These are phyloP conservation scores for Phytoseiulus persimilis DNA, from an alignment of 2,888 invertebrate species.

Conservation along the genomic window DNA sequence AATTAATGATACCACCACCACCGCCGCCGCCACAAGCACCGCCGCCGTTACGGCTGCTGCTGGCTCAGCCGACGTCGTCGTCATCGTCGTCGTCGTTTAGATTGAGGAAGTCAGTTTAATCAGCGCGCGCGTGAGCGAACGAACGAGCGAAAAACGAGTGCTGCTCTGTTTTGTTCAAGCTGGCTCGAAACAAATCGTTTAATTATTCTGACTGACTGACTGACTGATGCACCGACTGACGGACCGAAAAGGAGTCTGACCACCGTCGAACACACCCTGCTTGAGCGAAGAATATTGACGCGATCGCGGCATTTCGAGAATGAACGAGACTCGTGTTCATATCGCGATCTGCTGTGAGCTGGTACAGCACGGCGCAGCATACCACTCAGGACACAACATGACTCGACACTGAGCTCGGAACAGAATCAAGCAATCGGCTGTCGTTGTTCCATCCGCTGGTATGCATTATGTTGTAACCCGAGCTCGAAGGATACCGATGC, in stretches of 20 bases:
- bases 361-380: too few species aligned
- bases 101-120: neutral
- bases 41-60: neutral
- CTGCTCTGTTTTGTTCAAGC: neutral
- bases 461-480: too few species aligned
- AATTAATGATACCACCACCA: conserved; percentile 5
- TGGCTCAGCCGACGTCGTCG: neutral
- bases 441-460: too few species aligned
- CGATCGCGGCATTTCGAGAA: neutral
- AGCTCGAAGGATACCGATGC: too few species aligned
- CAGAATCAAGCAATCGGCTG: too few species aligned
- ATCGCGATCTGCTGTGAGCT: too few species aligned
- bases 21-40: neutral
- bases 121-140: neutral
- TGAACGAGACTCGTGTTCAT: too few species aligned
- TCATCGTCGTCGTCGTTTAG: neutral
- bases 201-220: neutral
- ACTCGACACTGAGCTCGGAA: too few species aligned
- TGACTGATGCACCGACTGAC: neutral
- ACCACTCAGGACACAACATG: too few species aligned
- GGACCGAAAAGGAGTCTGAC: neutral
- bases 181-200: neutral
- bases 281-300: neutral
- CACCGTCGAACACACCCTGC: neutral
- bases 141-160: neutral